phyloP scores from a whole-genome alignment of 2,797 vertebrate species.

The Erethizon dorsatum region DNA sequence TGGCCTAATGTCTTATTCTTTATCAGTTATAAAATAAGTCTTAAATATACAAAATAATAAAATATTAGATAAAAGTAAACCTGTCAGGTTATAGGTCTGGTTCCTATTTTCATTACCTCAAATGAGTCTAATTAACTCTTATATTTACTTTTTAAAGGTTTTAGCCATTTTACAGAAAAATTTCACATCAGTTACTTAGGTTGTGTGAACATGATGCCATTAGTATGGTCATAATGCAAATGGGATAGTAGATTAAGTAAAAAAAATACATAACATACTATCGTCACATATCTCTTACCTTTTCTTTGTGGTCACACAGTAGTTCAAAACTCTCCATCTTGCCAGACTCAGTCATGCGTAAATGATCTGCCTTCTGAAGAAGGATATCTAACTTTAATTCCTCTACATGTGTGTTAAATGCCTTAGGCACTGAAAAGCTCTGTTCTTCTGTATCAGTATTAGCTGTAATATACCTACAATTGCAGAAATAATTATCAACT shows the following conservation, averaged over 20 bases:
- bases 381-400: slow-evolving; percentile 89
- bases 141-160: background rate
- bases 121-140: background rate
- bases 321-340: slow-evolving; percentile 92
- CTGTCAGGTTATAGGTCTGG: background rate
- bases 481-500: slow-evolving; percentile 73
- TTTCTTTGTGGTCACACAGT: slow-evolving; percentile 91
- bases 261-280: background rate
- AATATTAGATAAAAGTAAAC: slow-evolving; percentile 32
- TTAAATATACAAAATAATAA: slow-evolving; percentile 47
- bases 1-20: background rate
- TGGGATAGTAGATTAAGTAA: background rate
- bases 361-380: slow-evolving; percentile 91
- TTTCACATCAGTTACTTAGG: background rate
- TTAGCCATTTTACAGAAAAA: background rate
- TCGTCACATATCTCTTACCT: slow-evolving; percentile 89
- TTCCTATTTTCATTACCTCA: slow-evolving; percentile 52
- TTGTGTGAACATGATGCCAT: background rate
- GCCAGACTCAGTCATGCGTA: slow-evolving; percentile 91
- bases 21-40: slow-evolving; percentile 35
- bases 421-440: slow-evolving; percentile 53
- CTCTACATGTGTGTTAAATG: slow-evolving; percentile 84
- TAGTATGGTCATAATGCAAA: background rate
- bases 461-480: slow-evolving; percentile 96
- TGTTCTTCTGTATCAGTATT: slow-evolving; percentile 90